Evolutionary conservation across 2,113 vertebrate genomes (phyloP), one percentile per base, ranked within the genome.

Genomic region (Carassius carassius): DNA sequence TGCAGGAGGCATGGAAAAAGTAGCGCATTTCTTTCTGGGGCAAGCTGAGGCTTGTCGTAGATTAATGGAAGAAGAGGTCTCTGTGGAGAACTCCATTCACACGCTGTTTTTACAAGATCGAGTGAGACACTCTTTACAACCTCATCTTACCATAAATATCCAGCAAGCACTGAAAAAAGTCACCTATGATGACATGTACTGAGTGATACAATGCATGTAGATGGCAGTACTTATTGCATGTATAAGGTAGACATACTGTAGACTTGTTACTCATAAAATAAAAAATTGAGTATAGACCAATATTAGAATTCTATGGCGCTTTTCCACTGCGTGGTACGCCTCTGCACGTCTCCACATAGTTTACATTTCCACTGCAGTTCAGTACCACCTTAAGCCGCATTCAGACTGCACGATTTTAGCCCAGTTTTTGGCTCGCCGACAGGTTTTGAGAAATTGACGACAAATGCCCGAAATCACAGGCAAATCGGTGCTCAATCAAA

Each of bases 31-130:
- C 62, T 58, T 83, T 79, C 67, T 63, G 9, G 67, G 44, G 47
- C 93, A 92, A 78, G 93, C 85, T 84, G 32, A 81, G 89, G 86
- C 93, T 87, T 92, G 92, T 84, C 81, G 78, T 60, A 86, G 87
- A 89, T 89, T 85, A 69, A 89, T 80, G 89, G 63, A 87, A 91
- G 73, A n/a, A 84, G 77, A 72, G 75, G 74, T 58, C 74, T 85
- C 75, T 19, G 56, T 23, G 65, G 23, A n/a, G 32, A 72, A 84
- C 70, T 87, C 25, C 54, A 56, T 63, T 85, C 85, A 77, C 73
- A 23, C 25, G 12, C 17, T 47, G 56, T 78, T 84, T 86, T 76
- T 58, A 70, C 60, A 76, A 81, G 60, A 70, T 63, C 51, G 37
- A 83, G 10, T 19, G 63, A 63, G 37, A 54, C 4, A 13, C 47